Percentiles rank a stretch among this genome's conserved stretches.
Conservation (phyloP, 1,140 invertebrate species). For the Drosophila ananassae region DNA sequence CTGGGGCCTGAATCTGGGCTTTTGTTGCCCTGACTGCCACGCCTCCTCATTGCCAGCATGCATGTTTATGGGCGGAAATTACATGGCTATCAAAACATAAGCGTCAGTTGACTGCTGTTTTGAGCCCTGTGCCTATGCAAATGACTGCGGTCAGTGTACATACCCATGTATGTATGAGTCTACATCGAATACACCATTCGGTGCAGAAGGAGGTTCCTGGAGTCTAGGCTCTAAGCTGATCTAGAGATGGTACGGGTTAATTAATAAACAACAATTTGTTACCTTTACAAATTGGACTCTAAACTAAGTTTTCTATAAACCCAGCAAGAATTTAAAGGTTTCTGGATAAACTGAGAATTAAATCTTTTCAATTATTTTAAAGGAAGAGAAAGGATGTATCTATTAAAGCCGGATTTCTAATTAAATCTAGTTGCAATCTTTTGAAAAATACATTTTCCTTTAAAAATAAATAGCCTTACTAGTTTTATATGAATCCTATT, state of each 20-base stretch:
- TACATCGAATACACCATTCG: neutral
- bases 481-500: neutral
- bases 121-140: conserved; percentile 57
- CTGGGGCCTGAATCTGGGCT: neutral
- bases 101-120: conserved; percentile 70
- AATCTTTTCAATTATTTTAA: too few relatives aligned
- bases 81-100: conserved; percentile 80
- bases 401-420: too few relatives aligned
- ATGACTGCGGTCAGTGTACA: conserved; percentile 67
- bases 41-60: conserved; percentile 10
- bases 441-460: neutral
- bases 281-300: neutral
- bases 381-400: too few relatives aligned
- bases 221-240: neutral
- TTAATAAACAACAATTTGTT: neutral
- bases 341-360: too few relatives aligned
- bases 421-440: too few relatives aligned
- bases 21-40: neutral
- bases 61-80: conserved; percentile 78
- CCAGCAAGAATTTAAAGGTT: too few relatives aligned
- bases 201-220: neutral
- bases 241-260: conserved; percentile 12
- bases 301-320: too few relatives aligned
- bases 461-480: neutral
- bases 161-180: conserved; percentile 1